A percentile compares a stretch with the other conserved stretches of the same genome.
These are phyloP conservation scores for Drosophila melanosoma DNA, from an alignment of 2,888 invertebrate species.

Conservation along the genomic window DNA sequence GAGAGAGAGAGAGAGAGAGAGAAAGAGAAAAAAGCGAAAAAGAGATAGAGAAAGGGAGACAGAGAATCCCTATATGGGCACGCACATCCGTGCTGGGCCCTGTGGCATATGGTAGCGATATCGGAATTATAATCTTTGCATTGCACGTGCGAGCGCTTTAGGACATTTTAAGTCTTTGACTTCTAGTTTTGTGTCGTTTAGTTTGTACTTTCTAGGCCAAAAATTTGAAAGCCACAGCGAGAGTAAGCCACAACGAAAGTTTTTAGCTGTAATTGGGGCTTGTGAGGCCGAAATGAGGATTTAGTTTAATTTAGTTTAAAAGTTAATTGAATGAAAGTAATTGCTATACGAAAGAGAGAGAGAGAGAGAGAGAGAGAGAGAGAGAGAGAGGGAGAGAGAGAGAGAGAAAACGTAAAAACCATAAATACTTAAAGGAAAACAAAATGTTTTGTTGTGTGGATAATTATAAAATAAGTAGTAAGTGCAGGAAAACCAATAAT, in stretches of 20 bases:
- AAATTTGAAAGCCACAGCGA: slow-evolving; percentile 19
- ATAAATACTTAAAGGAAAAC: not conserved
- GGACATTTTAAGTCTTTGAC: slow-evolving; percentile 63
- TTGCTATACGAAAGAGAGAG: not conserved
- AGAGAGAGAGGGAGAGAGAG: not conserved
- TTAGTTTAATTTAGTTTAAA: slow-evolving; percentile 49
- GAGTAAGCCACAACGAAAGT: slow-evolving; percentile 53
- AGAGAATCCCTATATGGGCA: slow-evolving; percentile 22
- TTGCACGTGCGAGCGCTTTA: slow-evolving; percentile 54
- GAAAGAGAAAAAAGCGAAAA: not conserved
- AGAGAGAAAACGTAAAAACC: not conserved
- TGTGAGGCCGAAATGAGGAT: slow-evolving; percentile 51
- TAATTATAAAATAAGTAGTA: not conserved
- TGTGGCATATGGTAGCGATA: slow-evolving; percentile 22
- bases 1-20: not conserved
- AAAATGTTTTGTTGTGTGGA: not conserved
- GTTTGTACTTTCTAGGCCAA: slow-evolving; percentile 33
- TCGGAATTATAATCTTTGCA: slow-evolving; percentile 36
- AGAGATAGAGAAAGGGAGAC: not conserved
- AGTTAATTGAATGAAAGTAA: slow-evolving; percentile 62
- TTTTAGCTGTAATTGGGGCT: slow-evolving; percentile 33
- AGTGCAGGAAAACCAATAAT: not conserved
- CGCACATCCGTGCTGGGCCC: slow-evolving; percentile 36
- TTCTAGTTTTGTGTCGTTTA: slow-evolving; percentile 61
- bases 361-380: not conserved